Base-by-base conservation (phyloP, 2,113 vertebrate genomes). In the Megaceryle torquata region DNA sequence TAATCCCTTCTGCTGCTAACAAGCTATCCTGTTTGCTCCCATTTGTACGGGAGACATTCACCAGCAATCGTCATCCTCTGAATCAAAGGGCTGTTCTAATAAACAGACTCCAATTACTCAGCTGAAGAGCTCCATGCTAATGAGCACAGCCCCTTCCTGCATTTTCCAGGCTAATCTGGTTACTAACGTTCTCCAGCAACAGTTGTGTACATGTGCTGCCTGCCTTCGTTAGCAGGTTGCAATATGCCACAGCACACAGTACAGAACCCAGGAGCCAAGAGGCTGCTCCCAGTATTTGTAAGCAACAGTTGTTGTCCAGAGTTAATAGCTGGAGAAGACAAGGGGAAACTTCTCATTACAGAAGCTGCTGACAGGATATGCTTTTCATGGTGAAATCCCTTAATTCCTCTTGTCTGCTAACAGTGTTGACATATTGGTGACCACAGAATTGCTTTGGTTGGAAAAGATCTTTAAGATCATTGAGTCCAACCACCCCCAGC, bases 131-230 rank as follows among this genome's bases (percentile, higher is more conserved):
- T 18, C 44, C 37, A 33, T 14, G 63, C n/a, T 88, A 37, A 91
- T 9, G 22, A 59, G 18, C 50, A 64, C 0, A 0, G 26, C 17
- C 43, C n/a, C n/a, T 76, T 65, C 56, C 63, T 76, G 44, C n/a
- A 7, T 54, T 48, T 75, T 13, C 56, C 8, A 11, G 69, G 50
- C 74, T 81, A 19, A 78, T 29, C 44, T 48, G 57, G 18, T 81
- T 37, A 29, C 43, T 60, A 6, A 22, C 3, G 7, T 2, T 65
- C 21, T 12, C 18, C 67, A 63, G 61, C 65, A 51, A 19, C 53
- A 50, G 35, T 26, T 57, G 48, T 3, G 13, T 29, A 22, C 35
- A 1, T 1, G 17, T 14, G 60, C 56, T 1, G 4, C 3, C 1
- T 5, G 35, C 35, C 35, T 31, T 13, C 9, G 1, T 18, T 50